Evolutionary conservation across 2,113 vertebrate species (phyloP), one percentile per base, ranked within the genome.

Genomic region (Phyllopteryx taeniolatus): DNA sequence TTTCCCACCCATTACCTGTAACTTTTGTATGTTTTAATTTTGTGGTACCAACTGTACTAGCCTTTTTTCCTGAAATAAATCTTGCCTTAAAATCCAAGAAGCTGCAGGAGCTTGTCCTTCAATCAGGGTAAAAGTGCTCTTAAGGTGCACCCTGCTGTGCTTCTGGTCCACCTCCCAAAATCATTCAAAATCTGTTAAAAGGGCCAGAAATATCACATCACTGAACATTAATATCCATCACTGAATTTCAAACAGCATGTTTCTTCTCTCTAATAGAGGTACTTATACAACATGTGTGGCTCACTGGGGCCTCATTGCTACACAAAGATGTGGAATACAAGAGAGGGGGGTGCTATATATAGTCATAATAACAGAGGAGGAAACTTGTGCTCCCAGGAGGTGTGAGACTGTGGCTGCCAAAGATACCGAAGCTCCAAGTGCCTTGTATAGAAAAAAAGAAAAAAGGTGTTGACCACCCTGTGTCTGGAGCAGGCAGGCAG

Each of bases 361-460:
- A 90, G 86, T 71, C 68, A 74, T 85, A 89, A 88, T 87, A 80
- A 86, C 83, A 88, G 86, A 79, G 81, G 72, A 85, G 84, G 83
- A 84, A 81, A 83, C 62, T 73, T 19, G 79, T 74, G 68, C 76
- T 80, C 86, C 83, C 78, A 61, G 67, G 81, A 88, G 84, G 87
- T 89, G 84, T 79, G 85, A 83, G 78, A 73, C 64, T 61, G 79
- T 19, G 85, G 79, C 83, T 86, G 81, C 82, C 83, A 78, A 71
- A 57, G 86, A 88, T 71, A 82, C 78, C n/a, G 44, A 69, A 63
- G 73, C 68, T 77, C 79, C 66, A 62, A 71, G 69, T 67, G 81
- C 63, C 17, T 73, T 31, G 1, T 5, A 10, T 2, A 56, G 72
- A 47, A 47, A 49, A 33, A 33, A 44, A 42, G 43, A n/a, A 64